These are phyloP conservation scores for Bombus cullumanus DNA, from an alignment of 1,140 invertebrate genomes.

Conservation along the genomic window DNA sequence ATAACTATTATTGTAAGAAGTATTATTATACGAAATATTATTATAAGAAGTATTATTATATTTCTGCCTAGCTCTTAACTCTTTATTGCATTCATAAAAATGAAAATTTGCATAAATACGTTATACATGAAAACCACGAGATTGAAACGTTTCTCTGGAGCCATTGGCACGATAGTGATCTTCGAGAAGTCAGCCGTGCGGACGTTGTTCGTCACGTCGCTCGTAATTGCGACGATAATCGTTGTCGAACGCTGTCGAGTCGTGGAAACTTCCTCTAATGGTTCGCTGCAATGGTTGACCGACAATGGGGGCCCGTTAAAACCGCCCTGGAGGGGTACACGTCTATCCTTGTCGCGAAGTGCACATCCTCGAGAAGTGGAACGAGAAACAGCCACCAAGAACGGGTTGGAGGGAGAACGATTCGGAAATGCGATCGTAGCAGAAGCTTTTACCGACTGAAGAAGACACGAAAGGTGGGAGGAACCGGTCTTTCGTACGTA, in stretches of 20 bases:
- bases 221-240: conserved; percentile 51
- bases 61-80: too few relatives aligned
- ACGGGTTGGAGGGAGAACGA: conserved; percentile 16
- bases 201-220: conserved; percentile 18
- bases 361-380: conserved; percentile 41
- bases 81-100: too few relatives aligned
- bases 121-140: not conserved
- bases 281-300: conserved; percentile 11
- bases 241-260: conserved; percentile 4
- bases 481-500: conserved; percentile 44
- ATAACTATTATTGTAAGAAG: too few relatives aligned
- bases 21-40: too few relatives aligned
- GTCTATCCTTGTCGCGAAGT: conserved; percentile 38
- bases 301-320: conserved; percentile 62
- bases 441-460: conserved; percentile 63
- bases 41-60: too few relatives aligned
- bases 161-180: not conserved
- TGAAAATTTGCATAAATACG: too few relatives aligned
- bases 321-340: conserved; percentile 39
- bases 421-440: conserved; percentile 37
- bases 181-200: not conserved
- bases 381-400: not conserved
- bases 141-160: not conserved
- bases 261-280: conserved; percentile 49
- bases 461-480: conserved; percentile 32